phyloP scores from a whole-genome alignment of 1,140 invertebrate genomes.

The Drosophila arizonae region DNA sequence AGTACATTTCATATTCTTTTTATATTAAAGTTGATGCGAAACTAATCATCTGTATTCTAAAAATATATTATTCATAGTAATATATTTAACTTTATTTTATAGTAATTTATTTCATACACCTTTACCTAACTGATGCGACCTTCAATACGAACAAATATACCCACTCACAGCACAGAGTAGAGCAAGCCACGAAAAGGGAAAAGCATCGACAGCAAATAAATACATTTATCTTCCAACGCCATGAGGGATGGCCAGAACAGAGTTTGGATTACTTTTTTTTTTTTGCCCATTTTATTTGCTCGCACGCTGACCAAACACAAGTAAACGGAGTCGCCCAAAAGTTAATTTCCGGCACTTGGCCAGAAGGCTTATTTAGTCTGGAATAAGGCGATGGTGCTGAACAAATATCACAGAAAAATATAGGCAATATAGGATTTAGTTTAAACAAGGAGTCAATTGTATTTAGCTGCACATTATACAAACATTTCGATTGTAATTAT shows the following conservation, averaged over 20 bases:
- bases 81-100: too few species aligned
- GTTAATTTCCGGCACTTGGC: slow-evolving; percentile 46
- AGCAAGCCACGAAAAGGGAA: not conserved
- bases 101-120: too few species aligned
- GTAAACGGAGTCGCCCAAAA: slow-evolving; percentile 34
- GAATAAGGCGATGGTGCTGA: not conserved
- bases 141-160: not conserved
- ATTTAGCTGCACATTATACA: slow-evolving; percentile 31
- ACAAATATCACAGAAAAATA: slow-evolving; percentile 6
- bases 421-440: not conserved
- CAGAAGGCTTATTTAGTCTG: not conserved
- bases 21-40: too few species aligned
- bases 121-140: not conserved
- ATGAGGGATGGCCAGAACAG: slow-evolving; percentile 14
- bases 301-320: slow-evolving; percentile 19
- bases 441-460: slow-evolving; percentile 32
- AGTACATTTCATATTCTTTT: too few species aligned
- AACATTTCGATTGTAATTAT: slow-evolving; percentile 32
- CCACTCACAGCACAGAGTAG: not conserved
- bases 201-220: slow-evolving; percentile 34
- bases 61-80: too few species aligned
- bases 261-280: not conserved
- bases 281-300: slow-evolving; percentile 14
- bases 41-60: too few species aligned
- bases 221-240: slow-evolving; percentile 42